Conservation (phyloP, 2,888 invertebrate genomes). For the Ectobius pallidus region DNA sequence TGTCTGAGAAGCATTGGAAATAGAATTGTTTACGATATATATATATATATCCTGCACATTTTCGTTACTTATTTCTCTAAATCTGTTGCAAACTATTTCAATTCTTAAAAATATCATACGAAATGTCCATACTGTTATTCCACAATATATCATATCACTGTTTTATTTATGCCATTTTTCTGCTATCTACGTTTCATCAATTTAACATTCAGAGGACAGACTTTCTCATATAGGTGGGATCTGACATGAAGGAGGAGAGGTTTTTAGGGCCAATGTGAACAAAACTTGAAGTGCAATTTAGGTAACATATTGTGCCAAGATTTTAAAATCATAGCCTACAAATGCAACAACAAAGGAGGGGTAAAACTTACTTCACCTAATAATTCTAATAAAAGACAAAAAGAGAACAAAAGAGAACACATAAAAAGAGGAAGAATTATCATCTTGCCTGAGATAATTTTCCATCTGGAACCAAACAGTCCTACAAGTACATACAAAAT, state of each 20-base stretch:
- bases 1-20: too few species aligned
- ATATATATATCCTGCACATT: too few species aligned
- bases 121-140: not conserved
- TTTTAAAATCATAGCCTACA: constrained; percentile 22
- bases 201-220: too few species aligned
- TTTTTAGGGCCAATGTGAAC: not conserved
- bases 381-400: constrained; percentile 16
- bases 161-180: too few species aligned
- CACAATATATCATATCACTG: not conserved
- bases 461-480: constrained; percentile 45
- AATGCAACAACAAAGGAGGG: constrained; percentile 20
- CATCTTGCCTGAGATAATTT: constrained; percentile 45
- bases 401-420: constrained; percentile 35
- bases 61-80: too few species aligned
- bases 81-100: too few species aligned
- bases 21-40: too few species aligned
- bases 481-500: constrained; percentile 44
- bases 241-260: too few species aligned
- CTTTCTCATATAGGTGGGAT: too few species aligned
- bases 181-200: too few species aligned
- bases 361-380: constrained; percentile 20
- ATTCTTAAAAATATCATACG: not conserved
- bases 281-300: constrained; percentile 22
- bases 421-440: constrained; percentile 42
- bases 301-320: constrained; percentile 30